Conservation (phyloP, 1,140 invertebrate genomes). For the Panonychus citri region DNA sequence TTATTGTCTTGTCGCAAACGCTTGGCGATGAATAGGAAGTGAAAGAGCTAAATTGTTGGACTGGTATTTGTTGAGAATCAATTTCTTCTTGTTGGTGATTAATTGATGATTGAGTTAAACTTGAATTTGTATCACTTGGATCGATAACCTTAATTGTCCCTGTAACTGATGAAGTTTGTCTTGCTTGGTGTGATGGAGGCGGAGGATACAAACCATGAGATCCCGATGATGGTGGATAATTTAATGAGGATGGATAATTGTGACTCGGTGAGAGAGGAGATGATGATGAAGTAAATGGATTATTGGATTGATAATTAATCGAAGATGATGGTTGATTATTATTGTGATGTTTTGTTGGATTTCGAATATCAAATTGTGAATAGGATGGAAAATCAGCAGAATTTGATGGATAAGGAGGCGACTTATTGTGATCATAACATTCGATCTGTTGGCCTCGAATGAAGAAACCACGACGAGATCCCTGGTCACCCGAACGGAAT, state of each 20-base stretch:
- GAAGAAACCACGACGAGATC: slow-evolving; percentile 13
- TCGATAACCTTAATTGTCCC: too few relatives aligned
- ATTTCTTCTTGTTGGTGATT: not conserved
- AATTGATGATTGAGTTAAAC: not conserved
- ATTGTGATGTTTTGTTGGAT: not conserved
- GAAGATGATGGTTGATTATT: not conserved
- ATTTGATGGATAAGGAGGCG: not conserved
- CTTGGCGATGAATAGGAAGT: not conserved
- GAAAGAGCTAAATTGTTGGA: not conserved
- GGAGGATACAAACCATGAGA: not conserved
- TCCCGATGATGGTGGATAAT: not conserved
- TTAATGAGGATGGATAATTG: too few relatives aligned
- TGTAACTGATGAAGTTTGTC: too few relatives aligned
- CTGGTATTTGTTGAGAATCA: not conserved
- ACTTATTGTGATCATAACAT: slow-evolving; percentile 4
- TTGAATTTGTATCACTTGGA: too few relatives aligned
- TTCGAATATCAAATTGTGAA: not conserved
- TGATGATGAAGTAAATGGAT: not conserved
- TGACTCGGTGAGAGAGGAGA: not conserved
- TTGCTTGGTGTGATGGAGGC: too few relatives aligned
- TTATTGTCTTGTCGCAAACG: slow-evolving; percentile 1
- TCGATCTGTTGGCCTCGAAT: slow-evolving; percentile 15
- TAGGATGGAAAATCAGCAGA: not conserved
- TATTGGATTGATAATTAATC: not conserved
- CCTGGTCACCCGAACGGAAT: slow-evolving; percentile 14